Conservation (phyloP, 2,888 invertebrate species). For the Sipha maydis region DNA sequence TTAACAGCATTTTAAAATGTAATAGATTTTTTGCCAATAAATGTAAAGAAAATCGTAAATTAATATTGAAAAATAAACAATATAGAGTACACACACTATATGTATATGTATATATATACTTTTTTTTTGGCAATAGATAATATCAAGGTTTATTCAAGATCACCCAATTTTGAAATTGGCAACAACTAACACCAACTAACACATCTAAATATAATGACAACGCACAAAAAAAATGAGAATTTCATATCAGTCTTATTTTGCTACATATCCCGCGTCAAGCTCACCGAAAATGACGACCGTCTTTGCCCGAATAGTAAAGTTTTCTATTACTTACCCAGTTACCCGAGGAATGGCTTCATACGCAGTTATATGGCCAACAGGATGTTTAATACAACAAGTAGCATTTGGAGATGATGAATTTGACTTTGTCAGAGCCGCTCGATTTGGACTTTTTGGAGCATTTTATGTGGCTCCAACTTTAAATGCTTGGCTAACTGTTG, state of each 20-base stretch:
- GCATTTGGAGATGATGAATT: slow-evolving; percentile 62
- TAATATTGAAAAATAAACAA: too few species aligned
- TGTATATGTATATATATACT: too few species aligned
- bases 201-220: slow-evolving; percentile 49
- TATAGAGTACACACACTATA: too few species aligned
- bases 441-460: slow-evolving; percentile 65
- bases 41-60: too few species aligned
- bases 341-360: slow-evolving; percentile 73
- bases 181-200: slow-evolving; percentile 8
- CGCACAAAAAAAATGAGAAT: slow-evolving; percentile 10
- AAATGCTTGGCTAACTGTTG: slow-evolving; percentile 72
- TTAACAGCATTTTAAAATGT: too few species aligned
- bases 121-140: slow-evolving; percentile 35
- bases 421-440: slow-evolving; percentile 64
- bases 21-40: too few species aligned
- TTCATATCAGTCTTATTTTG: background rate
- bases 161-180: slow-evolving; percentile 59
- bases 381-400: slow-evolving; percentile 72
- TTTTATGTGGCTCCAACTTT: slow-evolving; percentile 66
- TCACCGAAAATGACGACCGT: slow-evolving; percentile 28
- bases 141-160: slow-evolving; percentile 49
- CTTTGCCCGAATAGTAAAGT: slow-evolving; percentile 64
- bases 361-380: slow-evolving; percentile 72
- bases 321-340: slow-evolving; percentile 70
- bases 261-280: background rate